Conservation (phyloP, 2,888 invertebrate genomes). For the Lottia gigantea region DNA sequence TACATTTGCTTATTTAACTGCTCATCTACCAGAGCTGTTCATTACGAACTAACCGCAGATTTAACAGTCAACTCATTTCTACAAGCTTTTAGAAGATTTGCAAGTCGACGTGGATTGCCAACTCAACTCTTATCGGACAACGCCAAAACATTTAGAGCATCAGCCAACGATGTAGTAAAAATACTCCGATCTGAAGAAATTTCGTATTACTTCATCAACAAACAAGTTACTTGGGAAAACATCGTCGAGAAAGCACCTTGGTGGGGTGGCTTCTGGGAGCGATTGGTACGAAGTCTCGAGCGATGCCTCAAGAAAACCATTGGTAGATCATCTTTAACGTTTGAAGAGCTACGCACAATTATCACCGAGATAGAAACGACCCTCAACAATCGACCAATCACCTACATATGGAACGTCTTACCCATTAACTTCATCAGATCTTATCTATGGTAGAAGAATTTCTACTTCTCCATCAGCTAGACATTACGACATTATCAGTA, state of each 20-base stretch:
- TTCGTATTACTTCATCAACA: neutral
- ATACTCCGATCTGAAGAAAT: neutral
- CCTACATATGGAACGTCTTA: neutral
- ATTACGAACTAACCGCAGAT: neutral
- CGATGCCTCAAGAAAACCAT: neutral
- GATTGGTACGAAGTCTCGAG: neutral
- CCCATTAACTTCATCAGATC: neutral
- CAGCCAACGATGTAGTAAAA: neutral
- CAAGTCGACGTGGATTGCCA: neutral
- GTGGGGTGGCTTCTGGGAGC: neutral
- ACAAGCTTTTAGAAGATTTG: neutral
- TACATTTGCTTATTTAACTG: neutral
- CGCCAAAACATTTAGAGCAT: neutral
- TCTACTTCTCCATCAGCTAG: neutral
- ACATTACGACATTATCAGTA: neutral
- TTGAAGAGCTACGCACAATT: neutral
- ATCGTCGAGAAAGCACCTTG: neutral
- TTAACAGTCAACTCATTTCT: neutral
- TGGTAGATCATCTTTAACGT: neutral
- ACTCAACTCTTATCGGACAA: neutral
- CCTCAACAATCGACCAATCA: neutral
- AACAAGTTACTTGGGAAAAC: neutral
- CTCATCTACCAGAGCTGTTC: constrained; percentile 3
- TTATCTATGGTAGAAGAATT: constrained; percentile 1
- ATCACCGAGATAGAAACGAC: neutral